These are phyloP conservation scores for Stenotaenia linearis DNA, from an alignment of 2,888 invertebrate species.

Conservation along the genomic window DNA sequence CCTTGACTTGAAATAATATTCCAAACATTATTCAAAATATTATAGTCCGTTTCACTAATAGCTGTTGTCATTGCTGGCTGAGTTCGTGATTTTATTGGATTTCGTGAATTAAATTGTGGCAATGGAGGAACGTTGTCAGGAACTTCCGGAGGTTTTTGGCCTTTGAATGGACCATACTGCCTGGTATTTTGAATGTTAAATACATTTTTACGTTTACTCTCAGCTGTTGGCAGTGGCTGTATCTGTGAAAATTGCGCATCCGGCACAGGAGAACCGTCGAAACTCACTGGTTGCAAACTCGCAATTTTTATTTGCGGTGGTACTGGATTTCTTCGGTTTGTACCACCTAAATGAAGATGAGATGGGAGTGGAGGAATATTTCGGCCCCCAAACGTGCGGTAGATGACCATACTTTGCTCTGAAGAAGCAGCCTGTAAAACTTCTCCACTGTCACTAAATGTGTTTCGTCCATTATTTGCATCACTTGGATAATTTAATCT, in stretches of 20 bases:
- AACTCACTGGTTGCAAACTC: slow-evolving; percentile 1
- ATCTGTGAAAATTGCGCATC: slow-evolving; percentile 20
- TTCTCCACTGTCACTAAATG: background rate
- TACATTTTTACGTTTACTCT: background rate
- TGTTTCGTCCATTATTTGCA: background rate
- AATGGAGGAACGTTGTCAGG: slow-evolving; percentile 43
- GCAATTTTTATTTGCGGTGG: background rate
- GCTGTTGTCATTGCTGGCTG: background rate
- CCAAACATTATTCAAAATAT: slow-evolving; percentile 35
- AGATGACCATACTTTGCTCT: slow-evolving; percentile 5
- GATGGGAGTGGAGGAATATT: slow-evolving; percentile 27
- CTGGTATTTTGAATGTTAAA: slow-evolving; percentile 56
- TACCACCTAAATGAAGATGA: background rate
- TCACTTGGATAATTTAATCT: background rate
- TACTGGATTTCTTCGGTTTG: background rate
- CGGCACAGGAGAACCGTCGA: slow-evolving; percentile 31
- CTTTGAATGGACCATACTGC: slow-evolving; percentile 67
- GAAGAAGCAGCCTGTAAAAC: background rate
- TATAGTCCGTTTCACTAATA: slow-evolving; percentile 28
- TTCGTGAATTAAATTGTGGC: slow-evolving; percentile 20
- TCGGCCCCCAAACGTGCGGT: background rate
- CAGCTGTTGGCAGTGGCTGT: background rate
- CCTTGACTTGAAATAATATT: slow-evolving; percentile 34
- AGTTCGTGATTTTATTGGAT: background rate
- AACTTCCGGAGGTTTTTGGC: slow-evolving; percentile 62